A percentile compares a stretch with the other conserved stretches of the same genome.
phyloP scores from a whole-genome alignment of 1,140 invertebrate species.

The Choristoneura fumiferana region DNA sequence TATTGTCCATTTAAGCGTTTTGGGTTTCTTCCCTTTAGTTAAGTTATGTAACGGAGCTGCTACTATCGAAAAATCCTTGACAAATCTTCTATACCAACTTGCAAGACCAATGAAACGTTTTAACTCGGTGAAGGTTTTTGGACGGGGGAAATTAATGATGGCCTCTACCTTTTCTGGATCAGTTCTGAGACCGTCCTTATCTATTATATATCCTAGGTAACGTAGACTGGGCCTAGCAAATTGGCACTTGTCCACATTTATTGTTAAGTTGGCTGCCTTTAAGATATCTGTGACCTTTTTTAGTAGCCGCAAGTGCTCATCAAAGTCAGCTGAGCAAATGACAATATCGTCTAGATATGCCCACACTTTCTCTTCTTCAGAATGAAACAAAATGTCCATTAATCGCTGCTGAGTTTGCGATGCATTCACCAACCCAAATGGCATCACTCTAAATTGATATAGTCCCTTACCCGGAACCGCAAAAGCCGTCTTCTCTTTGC shows the following conservation, averaged over 20 bases:
- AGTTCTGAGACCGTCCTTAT: not conserved
- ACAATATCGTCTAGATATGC: conserved; percentile 1
- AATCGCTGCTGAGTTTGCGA: not conserved
- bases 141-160: no score
- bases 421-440: not conserved
- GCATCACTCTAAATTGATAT: not conserved
- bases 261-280: not conserved
- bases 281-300: not conserved
- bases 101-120: no score
- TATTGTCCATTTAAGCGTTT: no score
- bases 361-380: not conserved
- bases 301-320: not conserved
- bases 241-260: not conserved
- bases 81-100: no score
- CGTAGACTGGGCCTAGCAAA: not conserved
- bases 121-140: no score
- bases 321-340: not conserved
- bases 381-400: not conserved
- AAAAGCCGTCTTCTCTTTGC: no score
- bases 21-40: no score
- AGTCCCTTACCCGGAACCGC: no score
- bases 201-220: not conserved
- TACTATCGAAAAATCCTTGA: no score
- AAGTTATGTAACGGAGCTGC: no score
- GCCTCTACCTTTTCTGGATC: no score